Percentiles rank a stretch among this genome's conserved stretches.
Conservation (phyloP, 2,113 vertebrate species). For the Oreochromis tanganicae region DNA sequence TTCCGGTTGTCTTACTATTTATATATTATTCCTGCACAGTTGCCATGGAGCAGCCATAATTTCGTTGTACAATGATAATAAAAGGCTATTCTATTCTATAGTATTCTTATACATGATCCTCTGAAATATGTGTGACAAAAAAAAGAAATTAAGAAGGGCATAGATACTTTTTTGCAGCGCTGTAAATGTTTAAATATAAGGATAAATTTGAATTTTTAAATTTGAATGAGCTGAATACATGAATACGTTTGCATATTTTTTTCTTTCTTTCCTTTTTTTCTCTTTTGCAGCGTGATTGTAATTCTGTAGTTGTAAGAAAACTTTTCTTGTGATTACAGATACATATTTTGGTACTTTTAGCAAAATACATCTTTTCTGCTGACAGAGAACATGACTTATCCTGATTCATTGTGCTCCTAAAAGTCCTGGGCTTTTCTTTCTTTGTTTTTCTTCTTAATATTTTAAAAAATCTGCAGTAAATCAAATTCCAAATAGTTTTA, state of each 20-base stretch:
- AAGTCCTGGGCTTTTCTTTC: neutral
- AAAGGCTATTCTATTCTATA: neutral
- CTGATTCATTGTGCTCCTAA: neutral
- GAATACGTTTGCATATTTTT: neutral
- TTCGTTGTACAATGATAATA: neutral
- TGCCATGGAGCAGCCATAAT: neutral
- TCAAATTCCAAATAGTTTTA: neutral
- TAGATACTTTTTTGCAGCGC: neutral
- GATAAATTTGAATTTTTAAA: neutral
- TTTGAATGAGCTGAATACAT: neutral
- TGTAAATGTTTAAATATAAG: neutral
- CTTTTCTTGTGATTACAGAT: neutral
- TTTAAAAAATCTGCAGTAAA: neutral
- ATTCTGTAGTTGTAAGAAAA: neutral
- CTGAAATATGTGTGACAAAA: neutral
- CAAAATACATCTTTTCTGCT: neutral
- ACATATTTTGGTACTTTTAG: neutral
- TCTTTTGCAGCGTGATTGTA: neutral
- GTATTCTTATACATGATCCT: rapidly evolving
- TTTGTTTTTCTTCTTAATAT: neutral
- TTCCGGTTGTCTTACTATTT: rapidly evolving
- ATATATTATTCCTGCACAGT: neutral
- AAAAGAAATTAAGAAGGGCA: neutral
- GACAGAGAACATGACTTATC: neutral
- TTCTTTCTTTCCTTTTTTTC: neutral